Evolutionary conservation across 2,113 vertebrate species (phyloP).

Genomic region (Lophius piscatorius): DNA sequence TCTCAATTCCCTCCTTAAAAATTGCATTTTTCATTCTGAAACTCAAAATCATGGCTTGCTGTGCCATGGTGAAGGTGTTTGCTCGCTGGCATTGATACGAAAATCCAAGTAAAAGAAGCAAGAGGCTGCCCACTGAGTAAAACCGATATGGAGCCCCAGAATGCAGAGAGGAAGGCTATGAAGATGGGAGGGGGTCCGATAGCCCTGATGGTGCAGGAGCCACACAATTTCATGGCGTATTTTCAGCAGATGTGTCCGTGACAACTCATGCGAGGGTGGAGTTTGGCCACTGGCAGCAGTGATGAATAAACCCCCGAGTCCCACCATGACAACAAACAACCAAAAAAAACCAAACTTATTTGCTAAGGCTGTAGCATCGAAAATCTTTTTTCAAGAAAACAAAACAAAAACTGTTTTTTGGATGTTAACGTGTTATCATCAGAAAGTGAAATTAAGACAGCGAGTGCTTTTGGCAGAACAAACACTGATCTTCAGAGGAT

Average conservation of each 20-base stretch:
- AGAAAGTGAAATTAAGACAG: background rate
- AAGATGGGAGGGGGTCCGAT: constrained; percentile 79
- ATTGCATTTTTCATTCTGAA: no score
- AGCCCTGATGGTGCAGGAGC: constrained; percentile 83
- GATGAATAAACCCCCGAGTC: constrained; percentile 78
- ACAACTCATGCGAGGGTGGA: constrained; percentile 72
- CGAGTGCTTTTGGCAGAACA: background rate
- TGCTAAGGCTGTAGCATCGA: background rate
- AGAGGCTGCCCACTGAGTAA: no score
- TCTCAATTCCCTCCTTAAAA: no score
- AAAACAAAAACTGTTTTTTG: constrained; percentile 17
- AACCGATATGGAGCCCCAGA: constrained; percentile 37
- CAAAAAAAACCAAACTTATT: constrained; percentile 33
- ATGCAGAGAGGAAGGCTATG: constrained; percentile 14
- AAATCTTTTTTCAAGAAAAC: constrained; percentile 26
- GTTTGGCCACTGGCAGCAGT: constrained; percentile 70
- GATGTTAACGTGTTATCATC: constrained; percentile 29
- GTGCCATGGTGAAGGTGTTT: constrained; percentile 25
- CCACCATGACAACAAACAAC: constrained; percentile 49
- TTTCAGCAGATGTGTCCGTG: constrained; percentile 90
- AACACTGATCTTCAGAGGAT: constrained; percentile 16
- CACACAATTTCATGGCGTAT: constrained; percentile 93
- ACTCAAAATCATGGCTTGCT: no score
- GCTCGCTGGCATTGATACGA: no score
- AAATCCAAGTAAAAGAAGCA: no score